These are phyloP conservation scores for Megastigmus dorsalis DNA, from an alignment of 2,888 invertebrate genomes.

Conservation along the genomic window DNA sequence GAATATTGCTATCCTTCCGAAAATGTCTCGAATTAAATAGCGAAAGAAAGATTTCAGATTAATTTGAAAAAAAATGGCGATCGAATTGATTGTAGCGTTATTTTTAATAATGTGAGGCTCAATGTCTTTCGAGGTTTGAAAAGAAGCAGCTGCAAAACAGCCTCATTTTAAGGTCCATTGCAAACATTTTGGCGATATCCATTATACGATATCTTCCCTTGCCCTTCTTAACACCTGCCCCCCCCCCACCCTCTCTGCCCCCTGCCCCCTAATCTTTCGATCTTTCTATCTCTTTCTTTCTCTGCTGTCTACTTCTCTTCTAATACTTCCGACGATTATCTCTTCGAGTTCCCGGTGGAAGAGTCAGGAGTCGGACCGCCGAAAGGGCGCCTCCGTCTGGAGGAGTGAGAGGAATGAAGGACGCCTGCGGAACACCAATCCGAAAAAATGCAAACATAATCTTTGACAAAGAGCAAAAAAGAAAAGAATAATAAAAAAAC, in stretches of 20 bases:
- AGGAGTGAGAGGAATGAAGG: conserved; percentile 56
- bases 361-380: conserved; percentile 49
- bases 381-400: conserved; percentile 46
- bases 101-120: too few relatives aligned
- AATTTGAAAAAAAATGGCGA: too few relatives aligned
- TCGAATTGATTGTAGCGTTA: too few relatives aligned
- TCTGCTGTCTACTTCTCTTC: conserved; percentile 55
- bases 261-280: conserved; percentile 16
- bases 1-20: too few relatives aligned
- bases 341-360: conserved; percentile 50
- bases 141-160: conserved; percentile 10
- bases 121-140: neutral
- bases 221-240: neutral
- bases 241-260: conserved; percentile 16
- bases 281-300: conserved; percentile 54
- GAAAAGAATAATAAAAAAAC: neutral
- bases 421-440: conserved; percentile 49
- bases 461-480: neutral
- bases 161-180: conserved; percentile 42
- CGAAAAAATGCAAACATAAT: conserved; percentile 20
- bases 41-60: too few relatives aligned
- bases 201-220: conserved; percentile 14
- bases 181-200: conserved; percentile 35
- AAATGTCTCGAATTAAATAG: too few relatives aligned
- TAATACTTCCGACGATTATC: conserved; percentile 23